These are phyloP conservation scores for Campodea augens DNA, from an alignment of 1,140 invertebrate genomes.

Conservation along the genomic window DNA sequence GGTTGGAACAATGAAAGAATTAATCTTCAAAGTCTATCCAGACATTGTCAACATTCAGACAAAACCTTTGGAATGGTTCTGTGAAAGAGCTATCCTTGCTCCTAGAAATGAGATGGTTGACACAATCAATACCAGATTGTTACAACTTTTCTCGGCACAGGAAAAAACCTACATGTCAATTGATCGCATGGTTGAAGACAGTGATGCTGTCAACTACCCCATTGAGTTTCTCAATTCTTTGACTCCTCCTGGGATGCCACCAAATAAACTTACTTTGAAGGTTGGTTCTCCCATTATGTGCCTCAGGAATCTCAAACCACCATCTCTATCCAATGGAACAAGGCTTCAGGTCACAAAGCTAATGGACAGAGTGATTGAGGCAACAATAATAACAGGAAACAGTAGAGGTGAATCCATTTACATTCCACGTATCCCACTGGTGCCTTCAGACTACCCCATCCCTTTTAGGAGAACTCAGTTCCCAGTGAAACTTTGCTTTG, in stretches of 20 bases:
- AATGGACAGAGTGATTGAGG: conserved; percentile 5
- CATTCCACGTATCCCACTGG: conserved; percentile 9
- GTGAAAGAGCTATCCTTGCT: conserved; percentile 5
- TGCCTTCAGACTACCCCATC: conserved; percentile 10
- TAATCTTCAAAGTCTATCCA: conserved; percentile 2
- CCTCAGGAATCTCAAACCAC: conserved; percentile 21
- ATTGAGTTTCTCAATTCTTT: conserved; percentile 22
- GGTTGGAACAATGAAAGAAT: not conserved
- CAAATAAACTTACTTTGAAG: conserved; percentile 23
- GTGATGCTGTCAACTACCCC: conserved; percentile 16
- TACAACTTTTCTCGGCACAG: conserved; percentile 1
- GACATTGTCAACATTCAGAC: not conserved
- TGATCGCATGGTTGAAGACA: conserved; percentile 8
- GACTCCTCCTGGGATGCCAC: conserved; percentile 20
- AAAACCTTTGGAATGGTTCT: conserved; percentile 1
- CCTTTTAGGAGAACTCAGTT: conserved; percentile 19
- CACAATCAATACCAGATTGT: conserved; percentile 7
- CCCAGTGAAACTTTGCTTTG: conserved; percentile 27
- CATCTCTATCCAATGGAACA: conserved; percentile 22
- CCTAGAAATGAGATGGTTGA: conserved; percentile 9
- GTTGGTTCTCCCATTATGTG: conserved; percentile 21
- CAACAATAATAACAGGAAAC: conserved; percentile 9
- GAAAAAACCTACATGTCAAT: conserved; percentile 8
- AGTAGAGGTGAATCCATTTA: conserved; percentile 10
- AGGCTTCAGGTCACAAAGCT: conserved; percentile 16